Evolutionary conservation across 2,113 vertebrate genomes (phyloP).

Genomic region (Hippoglossus stenolepis): DNA sequence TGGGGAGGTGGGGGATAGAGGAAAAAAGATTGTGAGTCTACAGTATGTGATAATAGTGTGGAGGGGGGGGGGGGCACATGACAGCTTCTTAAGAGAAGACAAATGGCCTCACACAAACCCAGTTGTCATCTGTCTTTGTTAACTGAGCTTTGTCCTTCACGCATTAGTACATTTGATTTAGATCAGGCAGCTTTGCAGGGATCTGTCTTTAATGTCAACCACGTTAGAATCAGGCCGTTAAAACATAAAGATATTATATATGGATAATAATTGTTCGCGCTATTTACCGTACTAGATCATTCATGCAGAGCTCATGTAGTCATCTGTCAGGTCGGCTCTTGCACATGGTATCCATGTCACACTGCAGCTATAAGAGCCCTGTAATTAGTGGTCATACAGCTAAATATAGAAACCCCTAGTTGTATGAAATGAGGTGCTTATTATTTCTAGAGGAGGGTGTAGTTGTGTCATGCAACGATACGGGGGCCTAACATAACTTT

Average conservation of each 20-base stretch:
- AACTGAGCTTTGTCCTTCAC: constrained; percentile 35
- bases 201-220: neutral
- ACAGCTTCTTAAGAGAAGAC: neutral
- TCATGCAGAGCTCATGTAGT: neutral
- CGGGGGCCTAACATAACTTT: neutral
- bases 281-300: neutral
- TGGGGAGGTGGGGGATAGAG: neutral
- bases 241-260: neutral
- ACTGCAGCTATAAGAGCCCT: constrained; percentile 17
- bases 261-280: neutral
- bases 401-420: constrained; percentile 24
- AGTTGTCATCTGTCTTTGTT: constrained; percentile 9
- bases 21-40: no score
- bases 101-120: neutral
- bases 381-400: constrained; percentile 41
- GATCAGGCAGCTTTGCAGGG: neutral
- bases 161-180: constrained; percentile 36
- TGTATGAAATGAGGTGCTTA: constrained; percentile 11
- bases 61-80: constrained; percentile 8
- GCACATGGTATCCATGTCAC: constrained; percentile 12
- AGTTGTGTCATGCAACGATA: constrained; percentile 21
- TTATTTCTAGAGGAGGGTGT: constrained; percentile 11
- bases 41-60: neutral
- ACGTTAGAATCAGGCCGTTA: neutral
- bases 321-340: constrained; percentile 6